Base-by-base conservation (phyloP, 2,797 vertebrate species). In the Limnodromus scolopaceus region DNA sequence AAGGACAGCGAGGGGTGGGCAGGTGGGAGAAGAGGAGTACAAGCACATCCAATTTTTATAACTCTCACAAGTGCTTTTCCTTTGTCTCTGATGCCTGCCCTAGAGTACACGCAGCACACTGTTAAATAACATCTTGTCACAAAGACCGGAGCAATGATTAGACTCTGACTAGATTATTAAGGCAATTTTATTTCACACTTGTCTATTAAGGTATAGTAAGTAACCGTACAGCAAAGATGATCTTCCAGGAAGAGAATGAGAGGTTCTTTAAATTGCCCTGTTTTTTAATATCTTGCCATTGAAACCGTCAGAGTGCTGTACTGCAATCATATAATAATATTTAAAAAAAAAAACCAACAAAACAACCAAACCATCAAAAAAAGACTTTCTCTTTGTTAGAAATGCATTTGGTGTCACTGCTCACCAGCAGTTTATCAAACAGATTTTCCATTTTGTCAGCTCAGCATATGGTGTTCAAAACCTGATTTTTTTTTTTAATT, bases 381-480 rank as follows among this genome's bases (percentile, higher is more conserved):
- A 34, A 70, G 0, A 6, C 27, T 51, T 55, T 60, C 25, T 57
- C n/a, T 76, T 65, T 77, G 45, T 78, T 90, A 87, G 41, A 28
- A 69, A 80, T 77, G 41, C 77, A 43, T 81, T 65, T 11, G 10
- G 41, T 85, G 77, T 76, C 53, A 49, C 63, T 58, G 45, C 48
- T 82, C 46, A 88, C 74, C 43, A 51, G 82, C 60, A 79, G 54
- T 89, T 94, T 93, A 79, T 93, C 70, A 82, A 76, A 82, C 46
- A 87, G 63, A 68, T 76, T 80, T 92, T 69, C 54, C 4, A 11
- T 38, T 86, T 89, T 72, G 38, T 72, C 72, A 90, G 58, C 9
- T 80, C 95, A 78, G 74, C 49, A 75, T 24, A 94, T 22, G 65
- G 86, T 85, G 28, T 90, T 91, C 51, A 75, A 82, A 92, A 83